Evolutionary conservation across 2,888 invertebrate genomes (phyloP), one percentile per base, ranked within the genome.

Genomic region (Taphrorychus bicolor): DNA sequence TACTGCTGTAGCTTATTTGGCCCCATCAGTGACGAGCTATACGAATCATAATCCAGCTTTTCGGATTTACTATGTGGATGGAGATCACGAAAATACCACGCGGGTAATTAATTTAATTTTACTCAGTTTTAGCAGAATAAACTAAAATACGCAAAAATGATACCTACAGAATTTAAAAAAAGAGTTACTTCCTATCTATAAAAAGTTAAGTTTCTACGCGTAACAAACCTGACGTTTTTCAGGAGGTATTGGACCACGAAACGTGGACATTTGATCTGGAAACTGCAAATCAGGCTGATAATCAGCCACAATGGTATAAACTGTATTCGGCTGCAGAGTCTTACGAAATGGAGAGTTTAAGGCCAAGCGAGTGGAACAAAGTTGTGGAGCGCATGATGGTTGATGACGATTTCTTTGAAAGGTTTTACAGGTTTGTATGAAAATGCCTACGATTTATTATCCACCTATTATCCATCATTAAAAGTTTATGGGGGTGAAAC

Each of bases 241-340:
- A 93, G 92, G 87, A 92, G 83, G 95, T 98, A 21, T 87, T 97
- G 17, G 97, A 98, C 82, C 97, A 96, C 79, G 96, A 97, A 82
- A 95, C 94, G 0, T 97, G 95, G 94, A 93, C 94, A 51, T 92
- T 96, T 89, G 94, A 98, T 82, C 83, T 98, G 68, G 93, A 93
- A 73, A 92, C 93, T 80, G 96, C 97, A 0, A 98, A 98, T 83
- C 84, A 91, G 5, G 89, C 66, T 22, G 71, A 71, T 19, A 70
- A 74, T 11, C 85, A 91, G 4, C 93, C 94, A 5, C 89, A 91
- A 74, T 96, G 95, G 95, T 91, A 91, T 79, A 92, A 93, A 81
- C 83, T 95, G 71, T 95, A 95, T 78, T 91, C 92, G 9, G 93
- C 93, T 1, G 85, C 91, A 70, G 89, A 91, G 42, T 91, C 92